Base-by-base conservation (phyloP, 2,797 vertebrate species). In the Oryzias sinensis region DNA sequence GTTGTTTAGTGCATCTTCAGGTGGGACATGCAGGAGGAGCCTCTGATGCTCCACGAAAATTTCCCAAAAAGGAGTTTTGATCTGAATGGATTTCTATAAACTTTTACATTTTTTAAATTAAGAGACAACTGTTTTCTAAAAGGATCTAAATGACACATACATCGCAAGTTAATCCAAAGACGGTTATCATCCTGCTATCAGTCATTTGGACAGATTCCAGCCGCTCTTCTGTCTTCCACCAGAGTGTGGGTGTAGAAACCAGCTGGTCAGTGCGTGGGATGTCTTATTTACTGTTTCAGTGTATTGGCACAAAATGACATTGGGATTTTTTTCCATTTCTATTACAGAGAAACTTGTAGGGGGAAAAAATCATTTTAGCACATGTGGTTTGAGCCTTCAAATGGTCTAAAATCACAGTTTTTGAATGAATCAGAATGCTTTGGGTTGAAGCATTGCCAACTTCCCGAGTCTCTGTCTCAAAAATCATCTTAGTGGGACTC, bases 261-360 rank as follows among this genome's bases (percentile, higher is more conserved):
- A 91, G 88, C 89, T 90, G 89, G 89, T 87, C 88, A 84, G 79
- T 88, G 84, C 59, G 89, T 84, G 83, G 87, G 89, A 86, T 75
- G 89, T 69, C 81, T 84, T 84, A 77, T 86, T 89, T 83, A 85
- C 81, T 74, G 87, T 87, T 84, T 84, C 85, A 82, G 80, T 76
- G 65, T 70, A 67, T 65, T 89, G 86, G 82, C 77, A 80, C 77
- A 69, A 70, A 77, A 74, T 59, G 70, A 56, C 54, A 41, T 43
- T 58, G 64, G 70, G 77, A 74, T 66, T 77, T 82, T 77, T 74
- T 79, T 54, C 74, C 76, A 68, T 61, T 72, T 82, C 57, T 77
- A 57, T 18, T 61, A 74, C 52, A 43, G 50, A 74, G 41, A 51
- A 33, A 44, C 52, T 60, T 44, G 45, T 17, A 59, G 62, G 20